phyloP scores from a whole-genome alignment of 2,113 vertebrate species.

The Elachura formosa region DNA sequence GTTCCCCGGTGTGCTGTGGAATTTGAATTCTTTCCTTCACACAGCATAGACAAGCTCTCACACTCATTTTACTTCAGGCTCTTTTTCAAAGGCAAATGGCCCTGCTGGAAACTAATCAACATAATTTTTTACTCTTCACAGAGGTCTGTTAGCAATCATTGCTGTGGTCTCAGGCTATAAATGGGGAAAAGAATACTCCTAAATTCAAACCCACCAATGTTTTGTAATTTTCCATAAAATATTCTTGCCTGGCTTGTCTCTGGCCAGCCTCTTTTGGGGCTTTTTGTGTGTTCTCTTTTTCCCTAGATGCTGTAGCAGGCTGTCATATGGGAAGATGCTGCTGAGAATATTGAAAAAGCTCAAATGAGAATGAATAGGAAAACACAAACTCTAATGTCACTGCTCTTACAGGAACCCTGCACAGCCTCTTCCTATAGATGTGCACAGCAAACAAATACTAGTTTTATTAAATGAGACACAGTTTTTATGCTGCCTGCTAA shows the following conservation, averaged over 20 bases:
- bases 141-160: conserved; percentile 58
- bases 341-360: not conserved
- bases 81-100: conserved; percentile 55
- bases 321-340: not conserved
- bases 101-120: conserved; percentile 69
- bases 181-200: not conserved
- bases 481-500: not conserved
- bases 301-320: not conserved
- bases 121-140: conserved; percentile 59
- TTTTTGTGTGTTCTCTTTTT: not conserved
- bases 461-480: not conserved
- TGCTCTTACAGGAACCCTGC: not conserved
- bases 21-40: conserved; percentile 54
- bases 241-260: not conserved
- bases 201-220: not conserved
- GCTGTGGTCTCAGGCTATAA: conserved; percentile 6
- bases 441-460: not conserved
- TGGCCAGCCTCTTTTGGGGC: not conserved
- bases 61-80: conserved; percentile 36
- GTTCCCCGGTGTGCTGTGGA: not conserved
- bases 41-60: conserved; percentile 39
- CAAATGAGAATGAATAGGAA: not conserved
- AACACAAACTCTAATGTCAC: not conserved
- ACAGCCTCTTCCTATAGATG: not conserved
- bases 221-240: conserved; percentile 1